These are phyloP conservation scores for Pegoplata infirma DNA, from an alignment of 2,888 invertebrate species.

Conservation along the genomic window DNA sequence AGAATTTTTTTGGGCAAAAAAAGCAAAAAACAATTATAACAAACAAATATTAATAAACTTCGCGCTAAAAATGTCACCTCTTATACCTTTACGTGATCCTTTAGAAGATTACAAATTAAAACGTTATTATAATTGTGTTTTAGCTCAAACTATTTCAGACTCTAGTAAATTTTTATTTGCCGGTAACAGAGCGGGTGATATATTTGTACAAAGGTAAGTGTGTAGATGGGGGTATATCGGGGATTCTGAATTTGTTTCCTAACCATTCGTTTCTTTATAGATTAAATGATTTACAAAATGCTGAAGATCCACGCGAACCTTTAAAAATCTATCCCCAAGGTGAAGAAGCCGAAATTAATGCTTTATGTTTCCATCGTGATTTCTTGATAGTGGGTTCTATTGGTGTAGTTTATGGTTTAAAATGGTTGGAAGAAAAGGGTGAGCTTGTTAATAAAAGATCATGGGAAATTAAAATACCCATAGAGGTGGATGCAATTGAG, in stretches of 20 bases:
- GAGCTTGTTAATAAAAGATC: slow-evolving; percentile 79
- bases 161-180: slow-evolving; percentile 90
- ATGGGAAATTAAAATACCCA: slow-evolving; percentile 85
- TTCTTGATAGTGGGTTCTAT: slow-evolving; percentile 83
- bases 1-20: too few species aligned
- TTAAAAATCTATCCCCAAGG: slow-evolving; percentile 69
- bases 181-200: slow-evolving; percentile 90
- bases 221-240: too few species aligned
- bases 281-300: slow-evolving; percentile 72
- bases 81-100: slow-evolving; percentile 43
- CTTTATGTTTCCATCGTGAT: slow-evolving; percentile 81
- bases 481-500: slow-evolving; percentile 82
- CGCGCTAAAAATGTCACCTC: slow-evolving; percentile 24
- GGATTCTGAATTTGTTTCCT: neutral
- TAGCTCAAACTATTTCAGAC: slow-evolving; percentile 89
- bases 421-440: slow-evolving; percentile 83
- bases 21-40: neutral
- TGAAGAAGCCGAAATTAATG: slow-evolving; percentile 80
- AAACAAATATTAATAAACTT: neutral
- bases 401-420: slow-evolving; percentile 87
- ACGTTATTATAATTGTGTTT: slow-evolving; percentile 86
- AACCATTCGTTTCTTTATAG: slow-evolving; percentile 63
- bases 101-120: slow-evolving; percentile 71
- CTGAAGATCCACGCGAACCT: slow-evolving; percentile 69
- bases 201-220: slow-evolving; percentile 81